Evolutionary conservation across 2,797 vertebrate genomes (phyloP).

Genomic region (Oreochromis mossambicus): DNA sequence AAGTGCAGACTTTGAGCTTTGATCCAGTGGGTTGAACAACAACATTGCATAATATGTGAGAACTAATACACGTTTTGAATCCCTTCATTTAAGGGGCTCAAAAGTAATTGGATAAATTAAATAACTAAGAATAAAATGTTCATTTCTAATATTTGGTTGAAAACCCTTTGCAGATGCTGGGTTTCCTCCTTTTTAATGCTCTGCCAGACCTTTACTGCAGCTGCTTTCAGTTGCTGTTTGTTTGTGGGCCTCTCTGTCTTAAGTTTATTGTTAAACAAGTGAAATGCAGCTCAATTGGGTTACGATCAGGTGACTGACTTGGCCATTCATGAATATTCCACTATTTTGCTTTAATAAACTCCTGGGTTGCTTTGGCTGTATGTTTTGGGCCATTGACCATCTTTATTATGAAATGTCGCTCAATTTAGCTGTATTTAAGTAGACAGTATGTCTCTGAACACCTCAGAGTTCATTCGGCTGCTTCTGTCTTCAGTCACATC

Average conservation of each 20-base stretch:
- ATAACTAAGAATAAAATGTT: neutral
- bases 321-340: neutral
- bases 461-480: too few species aligned
- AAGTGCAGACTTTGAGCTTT: neutral
- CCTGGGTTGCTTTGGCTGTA: neutral
- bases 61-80: neutral
- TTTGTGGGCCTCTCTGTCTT: neutral
- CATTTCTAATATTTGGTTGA: neutral
- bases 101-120: neutral
- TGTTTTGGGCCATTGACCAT: neutral
- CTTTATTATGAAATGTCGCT: neutral
- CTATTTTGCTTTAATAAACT: neutral
- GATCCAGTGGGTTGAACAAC: neutral
- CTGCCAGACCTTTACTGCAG: neutral
- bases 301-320: neutral
- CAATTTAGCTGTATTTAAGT: neutral
- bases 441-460: neutral
- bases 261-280: neutral
- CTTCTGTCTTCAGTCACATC: too few species aligned
- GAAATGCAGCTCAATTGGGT: neutral
- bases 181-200: neutral
- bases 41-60: neutral
- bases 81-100: neutral
- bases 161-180: neutral
- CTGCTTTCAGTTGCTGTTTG: neutral